Base-by-base conservation (phyloP, 2,888 invertebrate genomes). In the Phaedon cochleariae region DNA sequence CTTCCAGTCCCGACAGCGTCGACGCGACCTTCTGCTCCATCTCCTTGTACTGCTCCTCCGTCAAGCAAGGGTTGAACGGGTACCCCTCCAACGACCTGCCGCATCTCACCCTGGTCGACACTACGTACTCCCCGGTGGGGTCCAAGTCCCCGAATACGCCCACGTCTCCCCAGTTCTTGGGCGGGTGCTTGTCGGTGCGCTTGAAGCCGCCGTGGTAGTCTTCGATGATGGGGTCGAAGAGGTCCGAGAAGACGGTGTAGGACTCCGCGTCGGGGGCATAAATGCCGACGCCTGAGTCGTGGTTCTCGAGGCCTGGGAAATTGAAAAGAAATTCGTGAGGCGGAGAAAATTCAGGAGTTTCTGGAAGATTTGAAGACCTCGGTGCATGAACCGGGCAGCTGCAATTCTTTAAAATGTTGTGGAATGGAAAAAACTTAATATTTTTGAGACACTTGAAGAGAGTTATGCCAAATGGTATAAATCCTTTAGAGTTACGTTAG, bases 221-320 rank as follows among this genome's bases (percentile, higher is more conserved):
- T 84, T 96, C 96, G 84, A 98, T 98, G 87, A 98, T 94, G 84
- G 97, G 97, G 86, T 98, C 96, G 85, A 98, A 98, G 75, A 98
- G 88, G 64, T 94, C 94, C 71, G 94, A 88, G 85, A 98, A 98
- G 62, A 93, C 89, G 77, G 92, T 91, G 89, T 98, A 98, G 62
- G 97, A 85, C 85, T 98, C 97, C 71, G 97, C 97, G 84, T 98
- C 98, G 67, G 97, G 97, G 65, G 98, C 98, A 83, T 98, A 98
- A 86, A 98, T 94, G 83, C 98, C 97, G 72, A 97, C 94, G 79
- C 97, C 96, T 73, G 96, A 96, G 86, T 98, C 97, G 84, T 92
- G 91, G 85, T 98, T 98, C 86, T 96, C 96, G 82, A 96, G 87
- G 84, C 96, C 94, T 93, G 82, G 6, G 41, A 12, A 34, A 41